phyloP scores from a whole-genome alignment of 2,797 vertebrate species.

The Taeniopygia guttata region DNA sequence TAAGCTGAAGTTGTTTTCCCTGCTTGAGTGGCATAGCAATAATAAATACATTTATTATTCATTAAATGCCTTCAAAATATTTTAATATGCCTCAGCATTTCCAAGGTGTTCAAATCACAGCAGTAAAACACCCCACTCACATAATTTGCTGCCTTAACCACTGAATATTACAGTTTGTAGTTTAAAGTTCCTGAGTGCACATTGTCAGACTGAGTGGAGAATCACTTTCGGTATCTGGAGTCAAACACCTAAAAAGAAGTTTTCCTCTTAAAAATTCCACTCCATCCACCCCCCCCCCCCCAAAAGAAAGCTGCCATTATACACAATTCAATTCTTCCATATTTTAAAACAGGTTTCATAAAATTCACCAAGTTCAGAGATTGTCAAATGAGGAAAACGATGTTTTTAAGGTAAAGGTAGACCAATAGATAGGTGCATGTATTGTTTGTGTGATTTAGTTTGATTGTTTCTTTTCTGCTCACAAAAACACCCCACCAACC shows the following conservation, averaged over 20 bases:
- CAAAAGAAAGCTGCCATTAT: not conserved
- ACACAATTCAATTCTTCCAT: not conserved
- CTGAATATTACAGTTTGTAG: not conserved
- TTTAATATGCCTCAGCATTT: constrained; percentile 11
- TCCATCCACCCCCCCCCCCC: fast-evolving
- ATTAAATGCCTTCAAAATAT: constrained; percentile 9
- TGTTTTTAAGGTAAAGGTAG: not conserved
- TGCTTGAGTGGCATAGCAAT: constrained; percentile 1
- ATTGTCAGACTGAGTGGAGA: not conserved
- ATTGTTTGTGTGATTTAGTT: not conserved
- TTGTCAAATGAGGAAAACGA: not conserved
- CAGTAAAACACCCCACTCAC: not conserved
- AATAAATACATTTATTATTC: constrained; percentile 56
- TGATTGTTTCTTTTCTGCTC: not conserved
- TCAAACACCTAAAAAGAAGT: not conserved
- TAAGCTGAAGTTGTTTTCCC: not conserved
- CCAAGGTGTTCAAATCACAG: not conserved
- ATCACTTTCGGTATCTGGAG: not conserved
- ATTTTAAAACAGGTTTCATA: not conserved
- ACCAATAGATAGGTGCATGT: fast-evolving
- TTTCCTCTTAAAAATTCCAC: not conserved
- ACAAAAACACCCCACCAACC: not conserved
- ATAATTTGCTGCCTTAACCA: not conserved
- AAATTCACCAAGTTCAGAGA: not conserved
- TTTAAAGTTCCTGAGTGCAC: not conserved